Evolutionary conservation across 2,797 vertebrate species (phyloP), one percentile per base, ranked within the genome.

Genomic region (Otus scops): DNA sequence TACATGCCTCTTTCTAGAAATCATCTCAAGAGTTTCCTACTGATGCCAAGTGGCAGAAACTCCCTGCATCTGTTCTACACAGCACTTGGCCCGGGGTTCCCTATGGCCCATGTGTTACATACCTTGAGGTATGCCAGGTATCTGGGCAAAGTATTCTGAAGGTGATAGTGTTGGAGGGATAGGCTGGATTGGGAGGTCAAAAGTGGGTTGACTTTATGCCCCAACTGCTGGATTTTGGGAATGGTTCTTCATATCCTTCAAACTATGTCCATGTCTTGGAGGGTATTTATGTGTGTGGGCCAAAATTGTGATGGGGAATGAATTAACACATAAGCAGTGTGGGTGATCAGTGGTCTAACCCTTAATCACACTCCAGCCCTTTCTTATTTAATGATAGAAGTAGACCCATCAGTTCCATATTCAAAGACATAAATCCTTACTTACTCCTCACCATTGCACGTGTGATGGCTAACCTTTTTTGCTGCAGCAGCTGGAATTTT

Each of bases 311-410:
- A 71, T 10, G 26, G 13, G n/a, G 18, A 54, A 67, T 59, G 26
- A 61, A 74, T 57, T 34, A 65, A 14, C 22, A 78, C 0, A 0
- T 47, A 41, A 85, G 51, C 24, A 78, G 9, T 15, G 15, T 48
- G 61, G 41, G 8, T 0, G 0, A 13, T 9, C 24, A 13, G 7
- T 34, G 13, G 9, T 69, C 21, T 10, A 73, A 34, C 20, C n/a
- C 28, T 70, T 93, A 18, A 23, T 54, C n/a, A 41, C 8, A 50
- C 1, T 6, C 6, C 19, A 63, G 21, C 6, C 8, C n/a, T 45
- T 53, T 64, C 47, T 85, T n/a, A 36, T 32, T 79, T 21, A 71
- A 32, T 27, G 48, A 18, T 67, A 26, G 56, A 67, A 65, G 30
- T 4, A 27, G 13, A 41, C 19, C 5, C 20, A n/a, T 43, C 21